Evolutionary conservation across 2,113 vertebrate genomes (phyloP).

Genomic region (Cyanistes caeruleus): DNA sequence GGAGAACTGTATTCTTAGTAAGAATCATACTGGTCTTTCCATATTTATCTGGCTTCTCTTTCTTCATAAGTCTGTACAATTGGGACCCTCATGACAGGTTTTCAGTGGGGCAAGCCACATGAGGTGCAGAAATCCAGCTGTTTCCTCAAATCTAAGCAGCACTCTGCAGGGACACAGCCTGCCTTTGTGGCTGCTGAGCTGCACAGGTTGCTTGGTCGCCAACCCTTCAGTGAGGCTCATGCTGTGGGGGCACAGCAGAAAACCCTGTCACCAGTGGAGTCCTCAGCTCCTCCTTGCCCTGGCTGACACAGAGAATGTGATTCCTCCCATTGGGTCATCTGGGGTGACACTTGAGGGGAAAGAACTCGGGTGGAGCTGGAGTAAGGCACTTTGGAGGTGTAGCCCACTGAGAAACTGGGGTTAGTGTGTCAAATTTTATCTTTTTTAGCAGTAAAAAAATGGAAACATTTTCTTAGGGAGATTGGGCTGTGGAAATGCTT

Average conservation of each 20-base stretch:
- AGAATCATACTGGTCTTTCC: background rate
- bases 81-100: background rate
- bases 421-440: background rate
- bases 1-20: background rate
- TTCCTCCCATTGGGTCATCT: background rate
- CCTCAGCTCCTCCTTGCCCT: background rate
- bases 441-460: background rate
- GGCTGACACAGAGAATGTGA: background rate
- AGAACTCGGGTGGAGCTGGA: background rate
- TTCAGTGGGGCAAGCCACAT: background rate
- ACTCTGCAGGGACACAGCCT: background rate
- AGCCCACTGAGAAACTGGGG: background rate
- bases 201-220: accelerated
- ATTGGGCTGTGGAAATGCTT: background rate
- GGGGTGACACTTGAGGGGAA: background rate
- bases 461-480: background rate
- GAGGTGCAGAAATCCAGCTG: background rate
- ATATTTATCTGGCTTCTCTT: background rate
- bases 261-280: background rate
- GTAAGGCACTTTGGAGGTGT: background rate
- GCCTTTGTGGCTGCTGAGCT: background rate
- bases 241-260: background rate
- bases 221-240: background rate
- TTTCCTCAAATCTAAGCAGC: background rate
- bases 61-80: background rate